phyloP scores from a whole-genome alignment of 2,888 invertebrate genomes.

The Phengaris arion region DNA sequence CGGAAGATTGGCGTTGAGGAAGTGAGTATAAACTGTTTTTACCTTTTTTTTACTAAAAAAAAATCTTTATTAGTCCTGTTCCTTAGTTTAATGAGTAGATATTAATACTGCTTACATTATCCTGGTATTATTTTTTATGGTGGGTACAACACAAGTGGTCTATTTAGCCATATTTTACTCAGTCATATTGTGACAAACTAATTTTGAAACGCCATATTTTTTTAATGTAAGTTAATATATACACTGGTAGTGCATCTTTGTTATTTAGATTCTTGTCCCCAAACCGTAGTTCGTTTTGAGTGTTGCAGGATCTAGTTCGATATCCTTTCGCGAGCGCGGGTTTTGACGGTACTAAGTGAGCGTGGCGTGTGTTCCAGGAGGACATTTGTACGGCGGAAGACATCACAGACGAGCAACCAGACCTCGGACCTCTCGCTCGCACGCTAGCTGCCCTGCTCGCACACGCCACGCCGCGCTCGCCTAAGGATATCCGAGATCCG shows the following conservation, averaged over 20 bases:
- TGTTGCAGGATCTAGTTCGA: slow-evolving; percentile 67
- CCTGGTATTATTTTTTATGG: no score
- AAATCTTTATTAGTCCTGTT: not conserved
- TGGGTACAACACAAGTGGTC: no score
- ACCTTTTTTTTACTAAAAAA: not conserved
- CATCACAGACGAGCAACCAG: slow-evolving; percentile 63
- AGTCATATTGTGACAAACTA: no score
- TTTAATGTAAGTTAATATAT: not conserved
- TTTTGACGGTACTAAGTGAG: slow-evolving; percentile 56
- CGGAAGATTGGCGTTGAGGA: slow-evolving; percentile 95
- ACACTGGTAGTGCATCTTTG: not conserved
- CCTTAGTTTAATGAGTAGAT: not conserved
- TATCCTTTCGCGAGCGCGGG: slow-evolving; percentile 59
- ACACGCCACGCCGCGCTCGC: slow-evolving; percentile 69
- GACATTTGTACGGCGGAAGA: slow-evolving; percentile 82
- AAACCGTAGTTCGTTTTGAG: slow-evolving; percentile 45
- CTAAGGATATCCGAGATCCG: slow-evolving; percentile 71
- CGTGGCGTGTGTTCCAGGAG: slow-evolving; percentile 84
- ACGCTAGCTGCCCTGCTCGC: slow-evolving; percentile 60
- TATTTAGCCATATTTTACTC: no score
- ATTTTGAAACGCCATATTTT: no score
- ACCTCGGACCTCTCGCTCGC: slow-evolving; percentile 57
- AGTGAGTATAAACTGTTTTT: slow-evolving; percentile 79
- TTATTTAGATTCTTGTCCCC: not conserved
- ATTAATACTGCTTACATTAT: not conserved